These are phyloP conservation scores for Neodontobutis hainanensis DNA, from an alignment of 2,113 vertebrate genomes.

Conservation along the genomic window DNA sequence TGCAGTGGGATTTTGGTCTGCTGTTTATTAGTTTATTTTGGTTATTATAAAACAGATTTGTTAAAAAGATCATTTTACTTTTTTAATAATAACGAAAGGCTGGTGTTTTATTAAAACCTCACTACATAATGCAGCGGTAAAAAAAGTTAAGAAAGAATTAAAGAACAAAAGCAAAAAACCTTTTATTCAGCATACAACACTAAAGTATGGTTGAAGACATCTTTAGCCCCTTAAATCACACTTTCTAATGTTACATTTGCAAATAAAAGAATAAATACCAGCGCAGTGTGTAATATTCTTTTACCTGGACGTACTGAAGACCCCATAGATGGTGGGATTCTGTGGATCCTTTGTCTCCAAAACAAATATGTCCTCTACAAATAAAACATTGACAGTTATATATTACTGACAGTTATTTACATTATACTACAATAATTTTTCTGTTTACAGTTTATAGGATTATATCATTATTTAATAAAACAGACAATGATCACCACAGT, in stretches of 20 bases:
- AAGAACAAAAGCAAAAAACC: too few relatives aligned
- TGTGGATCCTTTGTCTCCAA: conserved; percentile 83
- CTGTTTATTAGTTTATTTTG: too few relatives aligned
- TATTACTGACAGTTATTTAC: background rate
- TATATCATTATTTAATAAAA: background rate
- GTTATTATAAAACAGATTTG: too few relatives aligned
- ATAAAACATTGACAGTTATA: conserved; percentile 9
- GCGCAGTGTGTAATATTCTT: background rate
- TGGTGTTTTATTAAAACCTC: too few relatives aligned
- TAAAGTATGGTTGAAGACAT: too few relatives aligned
- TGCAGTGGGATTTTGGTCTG: background rate
- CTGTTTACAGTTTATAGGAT: too few relatives aligned
- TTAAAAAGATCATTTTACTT: too few relatives aligned
- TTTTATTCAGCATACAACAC: too few relatives aligned
- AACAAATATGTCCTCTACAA: conserved; percentile 86
- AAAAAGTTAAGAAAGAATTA: too few relatives aligned
- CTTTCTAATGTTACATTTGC: background rate
- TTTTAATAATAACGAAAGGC: too few relatives aligned
- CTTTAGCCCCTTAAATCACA: too few relatives aligned
- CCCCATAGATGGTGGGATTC: conserved; percentile 83
- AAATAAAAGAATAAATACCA: background rate
- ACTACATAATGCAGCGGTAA: too few relatives aligned
- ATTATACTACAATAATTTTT: background rate
- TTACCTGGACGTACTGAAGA: conserved; percentile 88
- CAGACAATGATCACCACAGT: background rate